Base-by-base conservation (phyloP, 2,888 invertebrate species). In the Globia sparganii region DNA sequence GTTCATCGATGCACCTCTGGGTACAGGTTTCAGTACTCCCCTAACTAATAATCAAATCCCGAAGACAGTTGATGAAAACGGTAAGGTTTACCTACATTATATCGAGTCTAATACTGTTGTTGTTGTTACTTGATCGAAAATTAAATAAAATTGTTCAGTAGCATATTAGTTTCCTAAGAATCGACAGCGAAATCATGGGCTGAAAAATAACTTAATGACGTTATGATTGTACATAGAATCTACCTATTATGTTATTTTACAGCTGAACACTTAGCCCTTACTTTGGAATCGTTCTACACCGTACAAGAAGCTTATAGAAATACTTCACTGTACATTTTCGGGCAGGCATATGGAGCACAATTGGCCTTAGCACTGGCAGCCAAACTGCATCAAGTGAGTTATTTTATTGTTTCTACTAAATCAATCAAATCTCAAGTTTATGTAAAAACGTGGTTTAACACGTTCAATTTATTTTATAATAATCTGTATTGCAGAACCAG, bases 281-380 rank as follows among this genome's bases (percentile, higher is more conserved):
- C 98, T 53, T 95, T 99, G 89, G 97, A 97, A 87, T 97, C 97
- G 1, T 98, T 99, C 94, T 97, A 98, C 87, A 90, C 94, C 4
- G 91, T 95, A 40, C 96, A 98, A 87, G 97, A 97, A 0, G 97
- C 97, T 74, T 98, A 98, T 90, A 94, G 95, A 88, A 93, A 94
- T 6, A 96, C 98, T 0, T 98, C 99, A 0, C 95, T 98, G 61
- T 99, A 98, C 92, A 98, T 99, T 74, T 98, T 98, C 90, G 98
- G 98, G 6, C 98, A 99, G 94, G 99, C 98, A 2, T 98, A 99
- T 93, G 99, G 99, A 25, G 99, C 99, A 1, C 99, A 99, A 96
- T 98, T 99, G 97, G 98, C 98, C 0, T 97, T 98, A 0, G 98
- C 98, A 86, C 98, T 99, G 85, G 98, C 98, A 28, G 88, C 93